These are phyloP conservation scores for Drosophila colorata DNA, from an alignment of 2,888 invertebrate genomes.

Conservation along the genomic window DNA sequence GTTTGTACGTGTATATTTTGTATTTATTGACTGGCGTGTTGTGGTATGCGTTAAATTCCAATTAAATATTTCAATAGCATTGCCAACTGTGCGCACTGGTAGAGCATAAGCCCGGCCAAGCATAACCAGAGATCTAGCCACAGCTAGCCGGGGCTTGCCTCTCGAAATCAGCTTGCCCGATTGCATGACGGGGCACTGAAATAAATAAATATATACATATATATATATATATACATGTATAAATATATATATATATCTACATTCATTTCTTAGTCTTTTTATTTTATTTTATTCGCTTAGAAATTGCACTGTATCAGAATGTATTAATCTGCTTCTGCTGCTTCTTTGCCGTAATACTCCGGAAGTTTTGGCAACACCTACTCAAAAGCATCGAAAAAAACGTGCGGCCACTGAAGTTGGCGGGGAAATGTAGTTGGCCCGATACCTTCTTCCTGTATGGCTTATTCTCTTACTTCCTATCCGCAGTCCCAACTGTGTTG, in stretches of 20 bases:
- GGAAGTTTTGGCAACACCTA: slow-evolving; percentile 80
- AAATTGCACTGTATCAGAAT: slow-evolving; percentile 71
- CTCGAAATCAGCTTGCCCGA: slow-evolving; percentile 13
- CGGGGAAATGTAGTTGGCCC: slow-evolving; percentile 6
- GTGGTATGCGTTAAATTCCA: slow-evolving; percentile 78
- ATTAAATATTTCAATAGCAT: slow-evolving; percentile 80
- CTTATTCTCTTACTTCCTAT: slow-evolving; percentile 45
- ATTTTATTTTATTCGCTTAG: slow-evolving; percentile 37
- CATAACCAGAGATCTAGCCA: slow-evolving; percentile 6
- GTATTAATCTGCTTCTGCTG: slow-evolving; percentile 73
- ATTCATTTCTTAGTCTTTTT: slow-evolving; percentile 43
- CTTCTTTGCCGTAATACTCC: slow-evolving; percentile 60
- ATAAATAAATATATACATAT: slow-evolving; percentile 23
- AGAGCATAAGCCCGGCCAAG: slow-evolving; percentile 22
- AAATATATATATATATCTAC: slow-evolving; percentile 41
- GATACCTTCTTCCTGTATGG: slow-evolving; percentile 55
- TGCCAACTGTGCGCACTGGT: slow-evolving; percentile 27
- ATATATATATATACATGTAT: slow-evolving; percentile 46
- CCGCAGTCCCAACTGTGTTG: slow-evolving; percentile 50
- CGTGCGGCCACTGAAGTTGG: slow-evolving; percentile 24
- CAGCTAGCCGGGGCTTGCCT: slow-evolving; percentile 10
- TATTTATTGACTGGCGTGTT: slow-evolving; percentile 72
- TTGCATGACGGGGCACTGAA: slow-evolving; percentile 47
- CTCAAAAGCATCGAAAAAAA: slow-evolving; percentile 64
- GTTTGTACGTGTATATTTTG: slow-evolving; percentile 48